Evolutionary conservation across 2,888 invertebrate genomes (phyloP).

Genomic region (Thera britannica): DNA sequence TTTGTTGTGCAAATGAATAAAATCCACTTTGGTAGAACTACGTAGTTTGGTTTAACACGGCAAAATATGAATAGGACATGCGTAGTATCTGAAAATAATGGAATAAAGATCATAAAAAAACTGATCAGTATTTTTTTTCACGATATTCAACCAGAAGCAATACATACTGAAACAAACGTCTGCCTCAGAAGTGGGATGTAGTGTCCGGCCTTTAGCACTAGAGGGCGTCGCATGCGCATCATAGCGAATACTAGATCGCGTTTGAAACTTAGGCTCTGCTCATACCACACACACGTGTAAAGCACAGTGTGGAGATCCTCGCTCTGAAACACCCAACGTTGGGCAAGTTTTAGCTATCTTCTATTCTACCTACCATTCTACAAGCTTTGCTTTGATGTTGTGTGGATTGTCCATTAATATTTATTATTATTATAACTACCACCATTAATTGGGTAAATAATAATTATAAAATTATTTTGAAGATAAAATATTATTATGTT

Average conservation of each 20-base stretch:
- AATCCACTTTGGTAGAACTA: neutral
- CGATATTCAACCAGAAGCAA: neutral
- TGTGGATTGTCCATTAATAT: too few relatives aligned
- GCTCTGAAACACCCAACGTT: constrained; percentile 54
- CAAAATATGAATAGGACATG: constrained; percentile 75
- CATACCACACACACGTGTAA: constrained; percentile 82
- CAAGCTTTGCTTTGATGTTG: too few relatives aligned
- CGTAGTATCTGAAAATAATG: constrained; percentile 66
- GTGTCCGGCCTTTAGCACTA: constrained; percentile 46
- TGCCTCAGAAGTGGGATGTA: constrained; percentile 54
- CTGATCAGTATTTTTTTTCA: neutral
- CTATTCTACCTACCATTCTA: too few relatives aligned
- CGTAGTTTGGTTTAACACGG: constrained; percentile 63
- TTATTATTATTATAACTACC: too few relatives aligned
- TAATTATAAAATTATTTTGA: neutral
- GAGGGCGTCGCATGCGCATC: constrained; percentile 71
- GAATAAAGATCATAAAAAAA: neutral
- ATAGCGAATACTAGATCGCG: constrained; percentile 75
- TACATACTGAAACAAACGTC: constrained; percentile 78
- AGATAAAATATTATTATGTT: neutral
- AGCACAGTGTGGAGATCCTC: constrained; percentile 74
- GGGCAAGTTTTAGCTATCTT: too few relatives aligned
- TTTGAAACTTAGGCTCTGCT: constrained; percentile 74
- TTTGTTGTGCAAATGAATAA: too few relatives aligned
- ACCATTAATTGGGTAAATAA: too few relatives aligned